These are phyloP conservation scores for Lucinisca nassula DNA, from an alignment of 2,888 invertebrate species.

Conservation along the genomic window DNA sequence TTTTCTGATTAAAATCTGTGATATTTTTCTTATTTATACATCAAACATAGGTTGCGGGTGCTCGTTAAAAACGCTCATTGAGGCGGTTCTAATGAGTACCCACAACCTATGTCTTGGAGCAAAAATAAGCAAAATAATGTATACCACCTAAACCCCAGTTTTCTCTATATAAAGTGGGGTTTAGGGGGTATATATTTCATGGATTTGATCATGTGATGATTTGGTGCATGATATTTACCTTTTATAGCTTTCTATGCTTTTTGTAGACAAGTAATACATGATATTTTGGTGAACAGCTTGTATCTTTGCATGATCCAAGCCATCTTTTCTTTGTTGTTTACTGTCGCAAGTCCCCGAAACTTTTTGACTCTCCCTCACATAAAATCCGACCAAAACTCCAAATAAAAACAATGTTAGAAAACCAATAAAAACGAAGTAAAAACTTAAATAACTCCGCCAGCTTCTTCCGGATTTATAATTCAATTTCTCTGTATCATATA, in stretches of 20 bases:
- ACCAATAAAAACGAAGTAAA: constrained; percentile 72
- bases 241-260: constrained; percentile 67
- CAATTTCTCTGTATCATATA: constrained; percentile 63
- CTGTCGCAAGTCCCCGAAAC: constrained; percentile 33
- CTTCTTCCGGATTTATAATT: constrained; percentile 59
- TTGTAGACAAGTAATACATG: constrained; percentile 75
- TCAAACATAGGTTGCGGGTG: no score
- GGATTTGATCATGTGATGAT: no score
- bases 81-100: no score
- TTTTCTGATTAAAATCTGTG: no score
- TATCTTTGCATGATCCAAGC: constrained; percentile 64
- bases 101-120: no score
- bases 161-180: no score
- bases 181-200: no score
- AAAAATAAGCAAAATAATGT: no score
- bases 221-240: no score
- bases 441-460: constrained; percentile 53
- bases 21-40: no score
- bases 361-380: constrained; percentile 75
- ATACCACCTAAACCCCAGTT: no score
- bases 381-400: constrained; percentile 80
- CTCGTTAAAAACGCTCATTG: no score
- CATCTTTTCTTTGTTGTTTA: constrained; percentile 53
- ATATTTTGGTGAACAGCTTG: constrained; percentile 77
- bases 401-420: constrained; percentile 77